A percentile compares a stretch with the other conserved stretches of the same genome.
phyloP scores from a whole-genome alignment of 2,888 invertebrate genomes.

The Spilosoma lubricipeda region DNA sequence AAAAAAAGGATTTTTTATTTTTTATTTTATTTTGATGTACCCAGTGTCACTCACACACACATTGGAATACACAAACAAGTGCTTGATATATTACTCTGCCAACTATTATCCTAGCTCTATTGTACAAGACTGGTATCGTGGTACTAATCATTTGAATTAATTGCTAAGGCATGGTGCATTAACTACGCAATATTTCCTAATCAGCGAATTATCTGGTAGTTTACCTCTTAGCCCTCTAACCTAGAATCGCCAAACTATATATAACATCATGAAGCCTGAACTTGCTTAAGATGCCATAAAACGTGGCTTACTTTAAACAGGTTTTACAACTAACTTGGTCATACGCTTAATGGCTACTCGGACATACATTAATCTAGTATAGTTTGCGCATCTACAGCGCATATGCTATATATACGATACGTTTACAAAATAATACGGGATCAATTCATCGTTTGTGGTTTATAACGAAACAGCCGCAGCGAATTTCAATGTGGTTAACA shows the following conservation, averaged over 20 bases:
- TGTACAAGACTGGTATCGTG: neutral
- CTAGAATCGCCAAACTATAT: conserved; percentile 30
- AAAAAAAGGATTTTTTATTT: no score
- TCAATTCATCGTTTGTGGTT: conserved; percentile 71
- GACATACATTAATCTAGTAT: conserved; percentile 5
- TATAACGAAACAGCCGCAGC: conserved; percentile 74
- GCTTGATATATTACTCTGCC: neutral
- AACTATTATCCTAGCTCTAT: neutral
- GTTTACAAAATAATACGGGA: conserved; percentile 62
- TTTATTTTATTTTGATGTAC: no score
- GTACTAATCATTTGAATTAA: neutral
- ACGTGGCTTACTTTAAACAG: conserved; percentile 7
- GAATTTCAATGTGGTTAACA: conserved; percentile 70
- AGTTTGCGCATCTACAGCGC: no score
- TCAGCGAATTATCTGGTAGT: conserved; percentile 31
- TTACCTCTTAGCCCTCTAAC: conserved; percentile 39
- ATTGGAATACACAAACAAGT: neutral
- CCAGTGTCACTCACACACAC: no score
- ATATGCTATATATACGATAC: conserved; percentile 37
- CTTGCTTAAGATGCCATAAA: conserved; percentile 15
- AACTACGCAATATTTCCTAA: conserved; percentile 9
- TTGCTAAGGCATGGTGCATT: neutral
- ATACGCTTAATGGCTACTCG: conserved; percentile 9
- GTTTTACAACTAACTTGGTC: conserved; percentile 5
- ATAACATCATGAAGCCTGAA: conserved; percentile 5